These are phyloP conservation scores for Danio aesculapii DNA, from an alignment of 2,797 vertebrate species.

Conservation along the genomic window DNA sequence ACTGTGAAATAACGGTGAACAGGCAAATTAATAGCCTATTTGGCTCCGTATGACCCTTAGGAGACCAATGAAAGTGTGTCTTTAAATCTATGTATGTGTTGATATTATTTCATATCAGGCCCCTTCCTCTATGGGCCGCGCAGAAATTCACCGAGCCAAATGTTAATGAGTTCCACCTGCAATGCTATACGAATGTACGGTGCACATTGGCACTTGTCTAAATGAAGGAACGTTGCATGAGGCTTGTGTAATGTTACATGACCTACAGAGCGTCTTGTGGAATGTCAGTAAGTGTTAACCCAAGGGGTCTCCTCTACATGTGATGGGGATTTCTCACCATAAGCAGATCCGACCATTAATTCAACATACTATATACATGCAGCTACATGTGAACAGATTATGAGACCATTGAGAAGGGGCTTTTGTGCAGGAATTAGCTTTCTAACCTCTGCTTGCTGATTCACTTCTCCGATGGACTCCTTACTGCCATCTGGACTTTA, in stretches of 20 bases:
- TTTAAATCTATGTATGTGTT: slow-evolving; percentile 64
- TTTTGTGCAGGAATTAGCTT: slow-evolving; percentile 68
- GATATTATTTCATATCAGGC: slow-evolving; percentile 51
- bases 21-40: slow-evolving; percentile 71
- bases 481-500: slow-evolving; percentile 24
- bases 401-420: slow-evolving; percentile 61
- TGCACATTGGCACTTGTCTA: slow-evolving; percentile 75
- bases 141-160: slow-evolving; percentile 68
- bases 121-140: slow-evolving; percentile 67
- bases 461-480: neutral
- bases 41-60: slow-evolving; percentile 71
- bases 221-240: slow-evolving; percentile 65
- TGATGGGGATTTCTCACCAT: slow-evolving; percentile 73
- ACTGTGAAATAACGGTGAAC: slow-evolving; percentile 71
- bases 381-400: slow-evolving; percentile 67
- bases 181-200: slow-evolving; percentile 78
- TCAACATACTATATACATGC: slow-evolving; percentile 73
- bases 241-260: slow-evolving; percentile 10
- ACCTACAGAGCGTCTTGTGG: slow-evolving; percentile 55
- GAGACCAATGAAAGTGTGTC: slow-evolving; percentile 72
- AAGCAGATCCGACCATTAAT: slow-evolving; percentile 72
- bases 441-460: slow-evolving; percentile 49
- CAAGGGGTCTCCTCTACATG: slow-evolving; percentile 64
- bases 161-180: slow-evolving; percentile 84
- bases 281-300: slow-evolving; percentile 63